phyloP scores from a whole-genome alignment of 2,888 invertebrate species.

The Hedya salicella region DNA sequence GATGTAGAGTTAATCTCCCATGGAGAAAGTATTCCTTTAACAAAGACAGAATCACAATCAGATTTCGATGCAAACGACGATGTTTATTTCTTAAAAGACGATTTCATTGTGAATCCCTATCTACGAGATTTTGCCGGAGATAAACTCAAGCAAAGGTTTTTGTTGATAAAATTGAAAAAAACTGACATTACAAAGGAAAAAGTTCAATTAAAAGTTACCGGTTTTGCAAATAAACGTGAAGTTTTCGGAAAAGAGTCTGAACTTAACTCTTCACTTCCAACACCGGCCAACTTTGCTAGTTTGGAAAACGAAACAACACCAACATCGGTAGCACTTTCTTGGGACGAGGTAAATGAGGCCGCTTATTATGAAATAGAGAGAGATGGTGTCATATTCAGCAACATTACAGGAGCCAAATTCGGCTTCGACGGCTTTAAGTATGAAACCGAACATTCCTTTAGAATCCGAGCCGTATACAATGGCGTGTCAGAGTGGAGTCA shows the following conservation, averaged over 20 bases:
- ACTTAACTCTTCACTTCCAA: slow-evolving; percentile 50
- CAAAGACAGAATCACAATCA: slow-evolving; percentile 57
- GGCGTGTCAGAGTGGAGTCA: slow-evolving; percentile 74
- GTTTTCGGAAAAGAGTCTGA: slow-evolving; percentile 56
- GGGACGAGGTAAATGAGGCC: slow-evolving; percentile 57
- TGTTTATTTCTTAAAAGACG: slow-evolving; percentile 63
- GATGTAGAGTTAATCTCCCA: slow-evolving; percentile 65
- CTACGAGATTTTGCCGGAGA: slow-evolving; percentile 53
- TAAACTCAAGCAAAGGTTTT: slow-evolving; percentile 58
- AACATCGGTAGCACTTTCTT: slow-evolving; percentile 60
- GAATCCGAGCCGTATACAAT: slow-evolving; percentile 62
- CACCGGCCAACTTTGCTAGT: slow-evolving; percentile 56
- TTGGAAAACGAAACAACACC: slow-evolving; percentile 55
- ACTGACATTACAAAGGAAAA: slow-evolving; percentile 62
- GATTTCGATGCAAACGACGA: slow-evolving; percentile 63
- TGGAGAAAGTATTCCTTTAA: slow-evolving; percentile 57
- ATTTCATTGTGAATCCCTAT: slow-evolving; percentile 67
- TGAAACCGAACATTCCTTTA: slow-evolving; percentile 63
- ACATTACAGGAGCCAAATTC: slow-evolving; percentile 57
- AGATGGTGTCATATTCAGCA: slow-evolving; percentile 66
- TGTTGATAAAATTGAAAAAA: slow-evolving; percentile 68
- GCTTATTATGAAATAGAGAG: slow-evolving; percentile 72
- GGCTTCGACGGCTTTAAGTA: slow-evolving; percentile 61
- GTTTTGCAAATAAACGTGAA: slow-evolving; percentile 56
- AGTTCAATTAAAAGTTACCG: slow-evolving; percentile 67